These are phyloP conservation scores for Listronotus bonariensis DNA, from an alignment of 1,140 invertebrate genomes.

Conservation along the genomic window DNA sequence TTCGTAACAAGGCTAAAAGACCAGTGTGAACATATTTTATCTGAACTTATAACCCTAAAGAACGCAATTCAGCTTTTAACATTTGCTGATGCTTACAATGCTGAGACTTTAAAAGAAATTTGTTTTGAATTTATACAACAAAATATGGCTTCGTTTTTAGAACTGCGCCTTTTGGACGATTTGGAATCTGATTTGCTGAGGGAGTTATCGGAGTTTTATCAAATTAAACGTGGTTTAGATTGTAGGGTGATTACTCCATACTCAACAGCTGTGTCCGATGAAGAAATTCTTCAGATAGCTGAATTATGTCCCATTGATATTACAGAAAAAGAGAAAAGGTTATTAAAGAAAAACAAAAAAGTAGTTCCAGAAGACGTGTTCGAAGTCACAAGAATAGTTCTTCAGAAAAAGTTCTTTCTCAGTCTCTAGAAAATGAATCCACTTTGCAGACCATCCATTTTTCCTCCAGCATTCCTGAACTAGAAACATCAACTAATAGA, in stretches of 20 bases:
- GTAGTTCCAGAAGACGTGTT: conserved; percentile 56
- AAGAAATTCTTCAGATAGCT: conserved; percentile 59
- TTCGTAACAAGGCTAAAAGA: conserved; percentile 68
- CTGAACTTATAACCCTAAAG: conserved; percentile 66
- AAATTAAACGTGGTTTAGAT: conserved; percentile 57
- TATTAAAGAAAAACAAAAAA: conserved; percentile 46
- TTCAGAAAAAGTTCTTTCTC: conserved; percentile 29
- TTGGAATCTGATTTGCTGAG: conserved; percentile 63
- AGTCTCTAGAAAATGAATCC: conserved; percentile 28
- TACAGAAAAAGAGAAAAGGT: conserved; percentile 51
- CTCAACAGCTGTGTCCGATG: conserved; percentile 61
- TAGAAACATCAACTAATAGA: background rate
- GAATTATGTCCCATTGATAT: conserved; percentile 52
- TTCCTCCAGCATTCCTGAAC: conserved; percentile 26
- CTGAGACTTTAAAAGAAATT: conserved; percentile 66
- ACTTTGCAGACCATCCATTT: conserved; percentile 18
- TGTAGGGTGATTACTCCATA: conserved; percentile 68
- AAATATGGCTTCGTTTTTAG: conserved; percentile 70
- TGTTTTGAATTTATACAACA: conserved; percentile 73
- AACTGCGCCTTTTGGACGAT: conserved; percentile 64
- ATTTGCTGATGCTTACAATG: conserved; percentile 70
- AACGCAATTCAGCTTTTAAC: conserved; percentile 72
- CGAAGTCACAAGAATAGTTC: conserved; percentile 44
- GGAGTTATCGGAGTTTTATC: conserved; percentile 65
- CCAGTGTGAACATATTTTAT: conserved; percentile 68